phyloP scores from a whole-genome alignment of 2,888 invertebrate species.

The Pollenia griseotomentosa region DNA sequence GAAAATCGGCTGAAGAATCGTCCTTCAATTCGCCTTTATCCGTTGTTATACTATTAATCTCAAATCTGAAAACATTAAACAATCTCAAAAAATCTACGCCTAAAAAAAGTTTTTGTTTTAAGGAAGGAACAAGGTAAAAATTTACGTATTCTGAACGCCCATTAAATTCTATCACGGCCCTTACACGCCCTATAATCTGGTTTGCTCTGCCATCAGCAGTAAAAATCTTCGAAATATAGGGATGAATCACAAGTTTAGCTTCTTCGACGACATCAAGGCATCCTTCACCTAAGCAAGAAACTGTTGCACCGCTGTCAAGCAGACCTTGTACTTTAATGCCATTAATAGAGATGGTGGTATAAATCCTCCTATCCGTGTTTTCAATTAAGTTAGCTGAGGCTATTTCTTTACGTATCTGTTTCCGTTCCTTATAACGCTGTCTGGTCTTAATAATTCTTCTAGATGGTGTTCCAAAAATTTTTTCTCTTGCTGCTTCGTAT shows the following conservation, averaged over 20 bases:
- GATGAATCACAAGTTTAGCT: neutral
- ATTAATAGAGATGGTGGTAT: neutral
- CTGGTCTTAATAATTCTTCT: constrained; percentile 2
- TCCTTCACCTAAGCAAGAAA: constrained; percentile 17
- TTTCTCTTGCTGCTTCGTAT: neutral
- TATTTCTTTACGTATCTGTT: neutral
- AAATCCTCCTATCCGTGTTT: neutral
- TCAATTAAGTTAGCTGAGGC: neutral
- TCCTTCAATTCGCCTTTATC: neutral
- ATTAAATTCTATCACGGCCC: constrained; percentile 34
- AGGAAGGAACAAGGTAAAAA: constrained; percentile 51
- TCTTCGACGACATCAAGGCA: constrained; percentile 28
- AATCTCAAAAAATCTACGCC: constrained; percentile 44
- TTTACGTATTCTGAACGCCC: neutral
- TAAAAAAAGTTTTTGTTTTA: constrained; percentile 36
- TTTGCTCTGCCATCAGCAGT: constrained; percentile 36
- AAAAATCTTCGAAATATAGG: neutral
- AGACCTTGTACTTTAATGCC: constrained; percentile 21
- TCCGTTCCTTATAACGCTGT: neutral
- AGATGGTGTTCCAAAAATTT: neutral
- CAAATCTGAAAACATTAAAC: neutral
- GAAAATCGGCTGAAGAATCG: neutral
- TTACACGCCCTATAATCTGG: constrained; percentile 48
- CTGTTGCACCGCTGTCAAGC: constrained; percentile 36
- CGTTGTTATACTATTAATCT: neutral